Conservation (phyloP, 2,113 vertebrate genomes). For the Toxostoma redivivum region DNA sequence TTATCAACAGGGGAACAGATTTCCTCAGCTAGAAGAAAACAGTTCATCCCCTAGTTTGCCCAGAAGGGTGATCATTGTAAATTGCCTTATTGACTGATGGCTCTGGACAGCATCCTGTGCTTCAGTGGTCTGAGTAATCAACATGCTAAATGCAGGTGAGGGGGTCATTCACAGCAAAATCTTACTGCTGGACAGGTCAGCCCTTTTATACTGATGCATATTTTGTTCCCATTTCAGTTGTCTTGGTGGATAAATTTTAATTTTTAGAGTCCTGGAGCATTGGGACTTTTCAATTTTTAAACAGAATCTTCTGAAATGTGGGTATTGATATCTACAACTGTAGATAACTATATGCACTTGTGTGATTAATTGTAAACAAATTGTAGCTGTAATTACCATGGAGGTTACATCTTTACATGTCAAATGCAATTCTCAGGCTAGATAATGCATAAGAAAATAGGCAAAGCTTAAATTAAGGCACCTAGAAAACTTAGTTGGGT, state of each 20-base stretch:
- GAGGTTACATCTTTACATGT: not conserved
- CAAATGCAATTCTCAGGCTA: not conserved
- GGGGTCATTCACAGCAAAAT: not conserved
- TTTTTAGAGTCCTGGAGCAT: not conserved
- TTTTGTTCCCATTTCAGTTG: not conserved
- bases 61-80: constrained; percentile 41
- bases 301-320: not conserved
- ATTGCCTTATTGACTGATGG: constrained; percentile 61
- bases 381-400: not conserved
- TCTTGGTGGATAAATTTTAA: not conserved
- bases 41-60: constrained; percentile 22
- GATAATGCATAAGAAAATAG: not conserved
- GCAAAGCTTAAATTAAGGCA: not conserved
- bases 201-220: not conserved
- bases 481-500: not conserved
- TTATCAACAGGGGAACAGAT: not conserved
- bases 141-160: constrained; percentile 44
- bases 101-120: constrained; percentile 21
- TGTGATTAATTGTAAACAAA: not conserved
- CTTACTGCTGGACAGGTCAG: not conserved
- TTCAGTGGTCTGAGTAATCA: constrained; percentile 54
- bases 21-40: not conserved
- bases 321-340: rapidly evolving
- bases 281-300: not conserved
- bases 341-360: not conserved